Base-by-base conservation (phyloP, 2,113 vertebrate species). In the Noturus placidus region DNA sequence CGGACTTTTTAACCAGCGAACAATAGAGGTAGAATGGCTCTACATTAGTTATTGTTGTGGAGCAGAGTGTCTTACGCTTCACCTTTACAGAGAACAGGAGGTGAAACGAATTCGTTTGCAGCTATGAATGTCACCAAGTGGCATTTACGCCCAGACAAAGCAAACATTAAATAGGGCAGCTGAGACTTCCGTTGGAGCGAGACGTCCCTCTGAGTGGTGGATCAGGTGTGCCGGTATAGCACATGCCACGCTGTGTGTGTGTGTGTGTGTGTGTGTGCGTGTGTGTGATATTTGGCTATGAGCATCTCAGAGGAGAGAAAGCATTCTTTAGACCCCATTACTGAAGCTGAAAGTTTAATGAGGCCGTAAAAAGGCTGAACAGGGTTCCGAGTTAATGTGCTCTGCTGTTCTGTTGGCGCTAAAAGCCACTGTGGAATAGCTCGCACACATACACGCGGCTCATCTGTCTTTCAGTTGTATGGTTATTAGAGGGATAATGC, bases 331-430 rank as follows among this genome's bases (percentile, higher is more conserved):
- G 54, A 87, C 72, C 35, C 79, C 85, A 86, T 57, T 88, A 81
- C 74, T 82, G 65, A 61, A 91, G 72, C 77, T 77, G 86, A 86
- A 85, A 82, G 89, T 90, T 91, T 91, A 88, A 91, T 87, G 79
- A 91, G 87, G 88, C 88, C 84, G 25, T 88, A 84, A 88, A 90
- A 84, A 84, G 85, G 56, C 86, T 88, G 78, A 61, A 54, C 65
- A 56, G 76, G 81, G 87, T 81, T 87, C 77, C 6, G 22, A 86
- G 76, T 89, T 83, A 83, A 90, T 88, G 86, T 30, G 83, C 86
- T 89, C 85, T 86, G 70, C 61, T 52, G 74, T 76, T 80, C 57
- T 11, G 54, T 81, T 77, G 87, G 63, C 9, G 83, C 89, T 82
- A 83, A 89, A 65, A 67, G 72, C 59, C 30, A 27, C 13, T 30